Percentiles rank a stretch among this genome's conserved stretches.
These are phyloP conservation scores for Pipistrellus nathusii DNA, from an alignment of 2,797 vertebrate genomes.

Conservation along the genomic window DNA sequence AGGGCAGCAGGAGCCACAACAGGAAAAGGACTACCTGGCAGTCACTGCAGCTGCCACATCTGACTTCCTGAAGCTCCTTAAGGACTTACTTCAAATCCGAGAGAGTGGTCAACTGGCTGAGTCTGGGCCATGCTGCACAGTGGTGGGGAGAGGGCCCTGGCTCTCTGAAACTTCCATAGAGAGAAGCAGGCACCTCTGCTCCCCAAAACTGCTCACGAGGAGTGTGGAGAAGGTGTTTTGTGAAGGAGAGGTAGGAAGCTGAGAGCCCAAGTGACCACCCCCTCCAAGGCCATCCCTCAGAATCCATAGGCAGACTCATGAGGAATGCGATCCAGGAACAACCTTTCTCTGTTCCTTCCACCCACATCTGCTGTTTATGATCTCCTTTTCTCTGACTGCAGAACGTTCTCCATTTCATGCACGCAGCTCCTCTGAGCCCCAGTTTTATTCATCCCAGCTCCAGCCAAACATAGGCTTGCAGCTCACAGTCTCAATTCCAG, in stretches of 20 bases:
- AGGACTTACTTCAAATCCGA: neutral
- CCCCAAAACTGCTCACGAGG: neutral
- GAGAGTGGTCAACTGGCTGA: neutral
- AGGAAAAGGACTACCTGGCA: slow-evolving; percentile 10
- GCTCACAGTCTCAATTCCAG: slow-evolving; percentile 8
- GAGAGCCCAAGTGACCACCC: neutral
- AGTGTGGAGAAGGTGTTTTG: neutral
- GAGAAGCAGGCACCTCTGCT: neutral
- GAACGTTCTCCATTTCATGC: neutral
- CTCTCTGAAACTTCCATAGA: neutral
- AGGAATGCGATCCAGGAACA: neutral
- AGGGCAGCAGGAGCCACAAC: neutral
- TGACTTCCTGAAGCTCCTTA: slow-evolving; percentile 32
- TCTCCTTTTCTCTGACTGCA: neutral
- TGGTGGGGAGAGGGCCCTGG: neutral
- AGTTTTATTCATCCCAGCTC: neutral
- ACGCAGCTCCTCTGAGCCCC: neutral
- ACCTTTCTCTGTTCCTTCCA: neutral
- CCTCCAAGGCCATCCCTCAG: neutral
- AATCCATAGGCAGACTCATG: neutral
- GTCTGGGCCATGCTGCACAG: neutral
- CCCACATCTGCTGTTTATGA: neutral
- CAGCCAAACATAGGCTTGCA: neutral
- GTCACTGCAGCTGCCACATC: neutral
- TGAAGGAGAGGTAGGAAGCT: neutral